Conservation (phyloP, 2,797 vertebrate genomes). For the Cirrhinus mrigala region DNA sequence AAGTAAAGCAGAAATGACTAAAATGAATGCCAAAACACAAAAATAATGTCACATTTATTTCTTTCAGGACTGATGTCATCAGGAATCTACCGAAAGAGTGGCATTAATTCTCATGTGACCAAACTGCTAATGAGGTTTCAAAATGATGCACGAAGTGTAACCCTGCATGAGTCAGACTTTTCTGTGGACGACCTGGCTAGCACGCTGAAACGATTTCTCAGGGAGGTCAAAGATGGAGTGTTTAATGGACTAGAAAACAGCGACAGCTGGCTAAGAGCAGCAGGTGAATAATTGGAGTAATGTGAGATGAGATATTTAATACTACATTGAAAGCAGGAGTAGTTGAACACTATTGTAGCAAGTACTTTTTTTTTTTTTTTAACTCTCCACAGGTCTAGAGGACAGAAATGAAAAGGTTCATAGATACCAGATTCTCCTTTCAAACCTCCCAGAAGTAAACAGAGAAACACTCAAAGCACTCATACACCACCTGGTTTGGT, state of each 20-base stretch:
- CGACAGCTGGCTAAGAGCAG: constrained; percentile 74
- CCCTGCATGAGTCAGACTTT: constrained; percentile 74
- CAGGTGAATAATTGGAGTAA: constrained; percentile 51
- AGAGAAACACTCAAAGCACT: constrained; percentile 79
- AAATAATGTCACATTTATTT: neutral
- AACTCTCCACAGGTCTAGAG: constrained; percentile 66
- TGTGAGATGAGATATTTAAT: neutral
- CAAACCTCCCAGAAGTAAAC: constrained; percentile 78
- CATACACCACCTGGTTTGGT: constrained; percentile 85
- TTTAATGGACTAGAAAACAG: constrained; percentile 72
- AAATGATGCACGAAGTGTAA: constrained; percentile 76
- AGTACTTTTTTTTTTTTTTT: neutral
- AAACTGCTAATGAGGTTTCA: constrained; percentile 76
- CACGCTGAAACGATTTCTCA: constrained; percentile 83
- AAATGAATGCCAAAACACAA: neutral
- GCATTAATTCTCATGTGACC: constrained; percentile 82
- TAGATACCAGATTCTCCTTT: constrained; percentile 76
- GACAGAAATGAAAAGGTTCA: constrained; percentile 69
- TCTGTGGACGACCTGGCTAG: constrained; percentile 83
- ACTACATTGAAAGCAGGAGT: neutral
- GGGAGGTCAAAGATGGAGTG: constrained; percentile 78
- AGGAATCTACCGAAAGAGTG: constrained; percentile 83
- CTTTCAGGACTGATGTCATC: constrained; percentile 77
- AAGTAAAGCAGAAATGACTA: neutral
- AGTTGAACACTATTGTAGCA: neutral